A percentile compares a stretch with the other conserved stretches of the same genome.
phyloP scores from a whole-genome alignment of 2,113 vertebrate genomes.

The Apteryx mantelli region DNA sequence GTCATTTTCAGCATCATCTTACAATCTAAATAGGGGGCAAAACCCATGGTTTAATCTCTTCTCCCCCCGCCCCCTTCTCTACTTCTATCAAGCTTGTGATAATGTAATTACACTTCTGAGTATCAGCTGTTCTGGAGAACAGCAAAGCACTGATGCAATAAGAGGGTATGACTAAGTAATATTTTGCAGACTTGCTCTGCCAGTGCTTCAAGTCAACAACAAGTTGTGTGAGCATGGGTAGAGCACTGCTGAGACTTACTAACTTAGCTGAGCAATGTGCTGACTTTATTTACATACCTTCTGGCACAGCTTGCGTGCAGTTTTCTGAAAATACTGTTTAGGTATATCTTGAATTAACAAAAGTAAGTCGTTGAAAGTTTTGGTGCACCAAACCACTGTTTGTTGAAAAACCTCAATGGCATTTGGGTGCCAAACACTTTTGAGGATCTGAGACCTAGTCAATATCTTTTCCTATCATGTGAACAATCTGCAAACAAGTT shows the following conservation, averaged over 20 bases:
- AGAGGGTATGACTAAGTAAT: neutral
- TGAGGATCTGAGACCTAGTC: neutral
- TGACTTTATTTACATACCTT: neutral
- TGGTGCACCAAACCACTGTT: neutral
- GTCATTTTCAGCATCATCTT: neutral
- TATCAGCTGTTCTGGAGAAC: neutral
- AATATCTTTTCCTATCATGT: neutral
- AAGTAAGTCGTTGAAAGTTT: neutral
- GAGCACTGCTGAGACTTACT: neutral
- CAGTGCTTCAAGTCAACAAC: neutral
- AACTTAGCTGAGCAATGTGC: neutral
- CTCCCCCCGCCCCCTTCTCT: neutral
- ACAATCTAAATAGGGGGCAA: neutral
- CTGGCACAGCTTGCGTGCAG: neutral
- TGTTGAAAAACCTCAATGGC: neutral
- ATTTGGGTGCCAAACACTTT: neutral
- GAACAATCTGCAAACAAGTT: neutral
- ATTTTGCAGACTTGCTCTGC: slow-evolving; percentile 31
- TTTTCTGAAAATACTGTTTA: neutral
- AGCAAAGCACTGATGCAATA: slow-evolving; percentile 12
- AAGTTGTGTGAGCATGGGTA: neutral
- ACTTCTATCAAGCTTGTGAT: neutral
- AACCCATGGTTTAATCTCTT: neutral
- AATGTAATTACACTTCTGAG: neutral
- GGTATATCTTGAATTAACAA: neutral